phyloP scores from a whole-genome alignment of 2,888 invertebrate genomes.

The Agrochola circellaris region DNA sequence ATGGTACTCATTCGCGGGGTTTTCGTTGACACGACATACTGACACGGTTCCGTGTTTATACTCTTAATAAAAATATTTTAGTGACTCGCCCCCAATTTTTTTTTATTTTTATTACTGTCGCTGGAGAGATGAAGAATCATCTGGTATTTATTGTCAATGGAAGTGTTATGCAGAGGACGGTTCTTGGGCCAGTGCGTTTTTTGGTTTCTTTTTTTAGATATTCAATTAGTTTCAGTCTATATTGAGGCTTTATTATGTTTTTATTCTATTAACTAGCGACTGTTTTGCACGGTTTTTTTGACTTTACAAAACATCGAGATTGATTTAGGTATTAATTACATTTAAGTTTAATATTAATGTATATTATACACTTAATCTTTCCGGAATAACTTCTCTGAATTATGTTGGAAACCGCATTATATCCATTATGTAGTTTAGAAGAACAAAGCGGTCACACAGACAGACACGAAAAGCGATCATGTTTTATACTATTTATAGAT shows the following conservation, averaged over 20 bases:
- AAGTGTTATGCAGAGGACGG: conserved; percentile 28
- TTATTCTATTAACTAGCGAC: not conserved
- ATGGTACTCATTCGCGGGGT: conserved; percentile 51
- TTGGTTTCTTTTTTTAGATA: not conserved
- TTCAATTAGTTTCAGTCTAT: not conserved
- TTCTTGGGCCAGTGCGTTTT: conserved; percentile 29
- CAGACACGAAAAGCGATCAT: too few relatives aligned
- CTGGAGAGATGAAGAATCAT: conserved; percentile 44
- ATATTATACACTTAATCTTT: too few relatives aligned
- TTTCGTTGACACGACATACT: conserved; percentile 64
- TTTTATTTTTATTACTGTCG: conserved; percentile 49
- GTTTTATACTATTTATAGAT: too few relatives aligned
- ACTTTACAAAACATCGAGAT: too few relatives aligned
- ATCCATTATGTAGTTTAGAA: too few relatives aligned
- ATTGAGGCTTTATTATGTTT: too few relatives aligned
- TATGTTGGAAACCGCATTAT: too few relatives aligned
- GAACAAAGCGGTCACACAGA: too few relatives aligned
- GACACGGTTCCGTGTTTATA: conserved; percentile 63
- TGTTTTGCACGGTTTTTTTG: too few relatives aligned
- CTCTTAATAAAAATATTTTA: conserved; percentile 66
- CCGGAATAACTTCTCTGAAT: too few relatives aligned
- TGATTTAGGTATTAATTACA: too few relatives aligned
- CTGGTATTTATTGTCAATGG: conserved; percentile 50
- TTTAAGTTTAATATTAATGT: too few relatives aligned
- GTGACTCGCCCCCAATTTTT: conserved; percentile 57